phyloP scores from a whole-genome alignment of 2,888 invertebrate genomes.

The Dichetophora obliterata region DNA sequence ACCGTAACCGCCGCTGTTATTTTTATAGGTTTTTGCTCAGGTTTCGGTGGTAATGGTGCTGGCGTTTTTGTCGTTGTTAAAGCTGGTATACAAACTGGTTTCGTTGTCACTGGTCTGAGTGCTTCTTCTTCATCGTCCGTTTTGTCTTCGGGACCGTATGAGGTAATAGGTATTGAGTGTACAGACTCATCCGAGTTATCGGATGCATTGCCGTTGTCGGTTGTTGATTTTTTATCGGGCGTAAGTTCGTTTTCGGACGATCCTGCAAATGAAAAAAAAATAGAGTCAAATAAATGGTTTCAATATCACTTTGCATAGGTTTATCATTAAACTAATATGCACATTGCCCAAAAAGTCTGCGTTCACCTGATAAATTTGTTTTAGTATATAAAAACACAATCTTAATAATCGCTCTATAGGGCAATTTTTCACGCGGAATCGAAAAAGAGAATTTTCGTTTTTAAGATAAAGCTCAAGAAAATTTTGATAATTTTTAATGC shows the following conservation, averaged over 20 bases:
- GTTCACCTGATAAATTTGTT: too few species aligned
- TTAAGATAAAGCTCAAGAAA: too few species aligned
- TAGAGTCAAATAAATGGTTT: neutral
- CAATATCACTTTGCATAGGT: too few species aligned
- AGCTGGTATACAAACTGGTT: neutral
- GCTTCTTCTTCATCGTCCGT: constrained; percentile 55
- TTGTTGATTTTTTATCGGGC: constrained; percentile 45
- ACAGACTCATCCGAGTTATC: constrained; percentile 65
- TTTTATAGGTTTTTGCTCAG: neutral
- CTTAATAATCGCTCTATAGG: too few species aligned
- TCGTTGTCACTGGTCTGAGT: neutral
- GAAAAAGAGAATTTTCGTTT: too few species aligned
- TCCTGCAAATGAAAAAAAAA: constrained; percentile 32
- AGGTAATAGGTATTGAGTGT: constrained; percentile 69
- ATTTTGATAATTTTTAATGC: too few species aligned
- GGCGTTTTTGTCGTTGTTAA: neutral
- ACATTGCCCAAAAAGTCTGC: too few species aligned
- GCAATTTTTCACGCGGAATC: too few species aligned
- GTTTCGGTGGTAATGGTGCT: neutral
- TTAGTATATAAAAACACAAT: too few species aligned
- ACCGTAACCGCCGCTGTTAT: constrained; percentile 50
- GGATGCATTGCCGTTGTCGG: constrained; percentile 45
- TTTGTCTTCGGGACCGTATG: constrained; percentile 64
- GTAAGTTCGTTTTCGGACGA: constrained; percentile 43
- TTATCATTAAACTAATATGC: too few species aligned